Evolutionary conservation across 2,888 invertebrate genomes (phyloP).

Genomic region (Linyphia triangularis): DNA sequence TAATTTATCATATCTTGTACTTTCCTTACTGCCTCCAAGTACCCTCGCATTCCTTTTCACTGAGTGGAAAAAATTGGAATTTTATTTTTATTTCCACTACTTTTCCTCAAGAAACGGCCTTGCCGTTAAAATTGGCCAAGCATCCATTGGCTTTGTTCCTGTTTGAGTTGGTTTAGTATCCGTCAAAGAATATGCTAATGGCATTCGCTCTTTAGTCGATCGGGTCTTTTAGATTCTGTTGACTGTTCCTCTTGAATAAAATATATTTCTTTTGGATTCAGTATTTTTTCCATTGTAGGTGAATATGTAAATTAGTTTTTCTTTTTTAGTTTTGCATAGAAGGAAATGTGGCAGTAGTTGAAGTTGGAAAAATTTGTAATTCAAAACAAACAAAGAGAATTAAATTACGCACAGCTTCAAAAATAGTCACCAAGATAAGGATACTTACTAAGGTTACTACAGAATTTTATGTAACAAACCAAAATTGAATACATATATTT

Average conservation of each 20-base stretch:
- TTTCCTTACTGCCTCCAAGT: neutral
- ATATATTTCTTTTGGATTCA: neutral
- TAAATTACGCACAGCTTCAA: too few relatives aligned
- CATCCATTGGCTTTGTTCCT: slow-evolving; percentile 7
- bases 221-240: slow-evolving; percentile 23
- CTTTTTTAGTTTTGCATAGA: too few relatives aligned
- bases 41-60: slow-evolving; percentile 28
- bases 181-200: slow-evolving; percentile 62
- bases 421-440: too few relatives aligned
- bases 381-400: too few relatives aligned
- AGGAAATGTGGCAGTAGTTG: too few relatives aligned
- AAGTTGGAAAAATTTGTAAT: too few relatives aligned
- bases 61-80: slow-evolving; percentile 44
- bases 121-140: slow-evolving; percentile 44
- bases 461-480: too few relatives aligned
- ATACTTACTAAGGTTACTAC: too few relatives aligned
- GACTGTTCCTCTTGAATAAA: neutral
- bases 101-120: neutral
- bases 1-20: neutral
- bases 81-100: slow-evolving; percentile 2
- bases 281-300: neutral
- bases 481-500: too few relatives aligned
- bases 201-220: slow-evolving; percentile 10
- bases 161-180: slow-evolving; percentile 38
- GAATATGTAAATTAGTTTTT: too few relatives aligned